Conservation (phyloP, 2,888 invertebrate species). For the Eupithecia vulgata region DNA sequence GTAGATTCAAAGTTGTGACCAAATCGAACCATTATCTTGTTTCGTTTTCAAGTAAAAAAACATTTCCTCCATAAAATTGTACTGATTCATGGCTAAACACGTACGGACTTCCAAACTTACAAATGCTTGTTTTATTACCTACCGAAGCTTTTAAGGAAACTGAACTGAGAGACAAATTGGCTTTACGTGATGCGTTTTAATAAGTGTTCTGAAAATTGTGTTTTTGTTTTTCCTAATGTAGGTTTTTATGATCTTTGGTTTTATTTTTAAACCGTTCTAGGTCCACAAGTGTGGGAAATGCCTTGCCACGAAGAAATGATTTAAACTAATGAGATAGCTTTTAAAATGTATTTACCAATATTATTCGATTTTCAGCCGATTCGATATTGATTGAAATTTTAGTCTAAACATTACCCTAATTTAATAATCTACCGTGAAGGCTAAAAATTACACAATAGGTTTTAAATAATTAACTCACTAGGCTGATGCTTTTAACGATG, state of each 20-base stretch:
- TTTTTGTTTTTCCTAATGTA: neutral
- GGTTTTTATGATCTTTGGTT: too few relatives aligned
- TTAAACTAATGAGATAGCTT: neutral
- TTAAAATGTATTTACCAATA: neutral
- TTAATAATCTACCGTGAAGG: too few relatives aligned
- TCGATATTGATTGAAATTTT: too few relatives aligned
- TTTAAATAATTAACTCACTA: neutral
- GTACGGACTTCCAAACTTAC: slow-evolving; percentile 59
- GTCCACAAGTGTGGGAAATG: neutral
- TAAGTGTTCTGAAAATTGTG: neutral
- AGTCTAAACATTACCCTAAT: too few relatives aligned
- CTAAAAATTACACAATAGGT: neutral
- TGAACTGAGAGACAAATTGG: slow-evolving; percentile 69
- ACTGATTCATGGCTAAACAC: slow-evolving; percentile 33
- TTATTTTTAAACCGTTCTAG: too few relatives aligned
- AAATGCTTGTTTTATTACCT: slow-evolving; percentile 73
- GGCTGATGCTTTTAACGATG: neutral
- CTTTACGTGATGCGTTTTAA: slow-evolving; percentile 65
- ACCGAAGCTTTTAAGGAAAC: slow-evolving; percentile 64
- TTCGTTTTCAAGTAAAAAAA: neutral
- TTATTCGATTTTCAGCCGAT: neutral
- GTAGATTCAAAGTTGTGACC: too few relatives aligned
- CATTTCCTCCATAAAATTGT: slow-evolving; percentile 17
- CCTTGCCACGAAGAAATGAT: neutral
- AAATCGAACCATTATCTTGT: too few relatives aligned